These are phyloP conservation scores for Eclectus roratus DNA, from an alignment of 2,113 vertebrate species.

Conservation along the genomic window DNA sequence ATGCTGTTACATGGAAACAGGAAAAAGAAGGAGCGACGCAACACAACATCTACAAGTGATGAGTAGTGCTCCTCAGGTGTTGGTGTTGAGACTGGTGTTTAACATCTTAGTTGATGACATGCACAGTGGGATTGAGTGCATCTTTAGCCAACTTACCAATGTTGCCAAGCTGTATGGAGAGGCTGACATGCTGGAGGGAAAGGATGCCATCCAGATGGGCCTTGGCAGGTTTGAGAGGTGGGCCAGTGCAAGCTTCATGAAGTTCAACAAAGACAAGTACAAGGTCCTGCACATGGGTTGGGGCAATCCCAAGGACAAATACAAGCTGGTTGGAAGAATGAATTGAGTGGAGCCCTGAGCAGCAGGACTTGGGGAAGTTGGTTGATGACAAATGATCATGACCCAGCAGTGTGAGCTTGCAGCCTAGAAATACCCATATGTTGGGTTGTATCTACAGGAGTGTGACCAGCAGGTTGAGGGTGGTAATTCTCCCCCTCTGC, in stretches of 20 bases:
- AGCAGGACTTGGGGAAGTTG: background rate
- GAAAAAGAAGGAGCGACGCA: background rate
- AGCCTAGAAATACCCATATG: background rate
- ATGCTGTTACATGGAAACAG: background rate
- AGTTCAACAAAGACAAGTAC: background rate
- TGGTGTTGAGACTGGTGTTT: background rate
- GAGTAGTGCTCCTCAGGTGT: background rate
- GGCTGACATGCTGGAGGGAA: fast-evolving
- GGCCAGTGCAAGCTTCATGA: fast-evolving
- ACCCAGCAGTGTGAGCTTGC: background rate
- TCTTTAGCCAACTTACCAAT: background rate
- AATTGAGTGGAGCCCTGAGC: background rate
- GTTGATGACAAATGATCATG: background rate
- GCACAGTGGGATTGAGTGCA: background rate
- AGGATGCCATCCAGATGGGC: background rate
- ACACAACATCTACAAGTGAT: background rate
- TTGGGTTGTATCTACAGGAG: background rate
- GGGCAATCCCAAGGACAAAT: background rate
- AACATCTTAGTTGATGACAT: fast-evolving
- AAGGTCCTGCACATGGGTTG: background rate
- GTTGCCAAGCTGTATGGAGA: background rate
- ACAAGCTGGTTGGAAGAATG: background rate
- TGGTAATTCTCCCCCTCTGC: background rate
- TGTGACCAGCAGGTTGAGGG: fast-evolving
- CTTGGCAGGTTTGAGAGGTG: background rate